Base-by-base conservation (phyloP, 2,113 vertebrate species). In the Poecilia latipinna region DNA sequence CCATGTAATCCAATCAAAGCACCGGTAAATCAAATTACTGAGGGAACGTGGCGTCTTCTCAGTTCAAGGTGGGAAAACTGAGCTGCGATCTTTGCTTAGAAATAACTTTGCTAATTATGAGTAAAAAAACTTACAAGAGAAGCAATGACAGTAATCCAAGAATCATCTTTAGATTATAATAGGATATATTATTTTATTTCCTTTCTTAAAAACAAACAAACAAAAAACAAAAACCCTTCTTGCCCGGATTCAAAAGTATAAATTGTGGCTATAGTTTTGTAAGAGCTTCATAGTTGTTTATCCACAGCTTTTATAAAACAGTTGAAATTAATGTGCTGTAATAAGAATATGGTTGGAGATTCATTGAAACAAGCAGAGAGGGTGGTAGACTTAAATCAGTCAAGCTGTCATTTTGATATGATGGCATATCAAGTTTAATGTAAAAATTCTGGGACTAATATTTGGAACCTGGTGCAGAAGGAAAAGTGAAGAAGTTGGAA, bases 1-100 rank as follows among this genome's bases (percentile, higher is more conserved):
- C 54, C 87, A 86, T 92, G 88, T 92, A 93, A 92, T 92, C 89
- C 88, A 90, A 90, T 93, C 88, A 80, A 68, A 37, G 65, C 37
- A 67, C 78, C 37, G 2, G 66, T 78, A 89, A 91, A 93, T 93
- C 73, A 85, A 90, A 87, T 93, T 90, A 90, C 8, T 37, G 29
- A 83, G 75, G 74, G 60, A 90, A 84, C 84, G 87, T 84, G 80
- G 81, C 85, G 85, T 88, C 82, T 69, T 12, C 68, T 72, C 51
- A 74, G 70, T 60, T 70, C 61, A 31, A 65, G 75, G 31, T 51
- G 26, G 33, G 83, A 39, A 70, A 68, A 86, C n/a, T 44, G n/a
- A 85, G 33, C 68, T 44, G 70, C 70, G 80, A 77, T 83, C 72
- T 75, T n/a, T 75, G 78, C 84, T 83, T 66, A 44, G 66, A 69